These are phyloP conservation scores for Astyanax mexicanus DNA, from an alignment of 2,797 vertebrate genomes.

Conservation along the genomic window DNA sequence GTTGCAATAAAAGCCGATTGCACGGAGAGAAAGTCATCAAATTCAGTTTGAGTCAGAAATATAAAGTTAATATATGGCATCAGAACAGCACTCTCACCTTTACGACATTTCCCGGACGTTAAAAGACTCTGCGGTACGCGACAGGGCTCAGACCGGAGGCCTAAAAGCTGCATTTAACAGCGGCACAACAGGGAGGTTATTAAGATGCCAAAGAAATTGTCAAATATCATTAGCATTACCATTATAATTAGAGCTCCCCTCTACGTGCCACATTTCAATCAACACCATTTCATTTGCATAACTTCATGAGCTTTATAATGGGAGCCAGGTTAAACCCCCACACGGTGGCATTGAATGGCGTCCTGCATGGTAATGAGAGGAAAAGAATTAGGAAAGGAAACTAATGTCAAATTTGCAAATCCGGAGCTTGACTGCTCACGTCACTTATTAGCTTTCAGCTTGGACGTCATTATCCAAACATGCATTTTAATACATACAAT, in stretches of 20 bases:
- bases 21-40: background rate
- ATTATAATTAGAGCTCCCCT: background rate
- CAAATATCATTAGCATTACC: slow-evolving; percentile 17
- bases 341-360: background rate
- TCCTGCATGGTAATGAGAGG: background rate
- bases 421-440: no score
- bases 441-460: no score
- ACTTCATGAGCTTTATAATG: slow-evolving; percentile 7
- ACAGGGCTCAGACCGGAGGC: background rate
- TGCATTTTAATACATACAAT: no score
- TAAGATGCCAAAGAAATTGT: background rate
- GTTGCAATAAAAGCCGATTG: no score
- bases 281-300: background rate
- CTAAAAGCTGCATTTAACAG: background rate
- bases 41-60: background rate
- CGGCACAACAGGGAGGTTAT: slow-evolving; percentile 10
- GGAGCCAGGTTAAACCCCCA: background rate
- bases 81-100: background rate
- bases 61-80: background rate
- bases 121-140: background rate
- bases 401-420: no score
- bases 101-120: background rate
- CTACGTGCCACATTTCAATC: background rate
- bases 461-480: no score
- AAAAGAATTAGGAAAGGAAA: background rate